phyloP scores from a whole-genome alignment of 1,140 invertebrate species.

The Atopsyche davidsoni region DNA sequence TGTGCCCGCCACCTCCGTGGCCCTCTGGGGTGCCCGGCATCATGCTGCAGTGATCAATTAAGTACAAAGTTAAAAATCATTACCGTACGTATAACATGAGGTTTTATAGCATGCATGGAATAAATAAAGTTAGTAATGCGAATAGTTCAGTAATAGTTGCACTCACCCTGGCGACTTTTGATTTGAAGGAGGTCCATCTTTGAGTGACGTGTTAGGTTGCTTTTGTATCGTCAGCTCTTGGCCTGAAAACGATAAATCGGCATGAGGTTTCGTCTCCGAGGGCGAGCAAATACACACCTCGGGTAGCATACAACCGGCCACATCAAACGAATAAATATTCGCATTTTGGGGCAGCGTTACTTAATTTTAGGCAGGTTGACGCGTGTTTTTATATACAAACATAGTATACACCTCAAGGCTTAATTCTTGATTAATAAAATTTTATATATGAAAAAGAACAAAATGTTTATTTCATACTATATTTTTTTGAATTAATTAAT shows the following conservation, averaged over 20 bases:
- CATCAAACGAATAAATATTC: too few species aligned
- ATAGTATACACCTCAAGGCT: too few species aligned
- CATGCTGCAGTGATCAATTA: conserved; percentile 34
- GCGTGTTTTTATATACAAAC: too few species aligned
- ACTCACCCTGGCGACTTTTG: conserved; percentile 57
- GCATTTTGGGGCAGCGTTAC: too few species aligned
- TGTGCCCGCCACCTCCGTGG: conserved; percentile 32
- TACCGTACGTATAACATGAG: background rate
- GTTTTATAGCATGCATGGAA: background rate
- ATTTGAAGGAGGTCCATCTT: conserved; percentile 56
- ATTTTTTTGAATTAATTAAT: too few species aligned
- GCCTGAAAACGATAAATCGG: conserved; percentile 38
- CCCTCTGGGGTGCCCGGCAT: conserved; percentile 48
- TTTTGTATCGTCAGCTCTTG: conserved; percentile 96
- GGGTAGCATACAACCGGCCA: too few species aligned
- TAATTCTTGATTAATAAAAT: too few species aligned
- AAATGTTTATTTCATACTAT: too few species aligned
- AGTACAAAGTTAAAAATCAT: conserved; percentile 3
- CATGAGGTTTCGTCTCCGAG: too few species aligned
- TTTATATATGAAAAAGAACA: too few species aligned
- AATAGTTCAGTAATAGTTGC: conserved; percentile 1
- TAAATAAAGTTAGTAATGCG: background rate
- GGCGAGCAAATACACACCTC: too few species aligned
- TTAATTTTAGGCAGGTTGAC: too few species aligned
- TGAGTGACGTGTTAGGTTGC: conserved; percentile 88